phyloP scores from a whole-genome alignment of 2,797 vertebrate genomes.

The Sebastolobus alascanus region DNA sequence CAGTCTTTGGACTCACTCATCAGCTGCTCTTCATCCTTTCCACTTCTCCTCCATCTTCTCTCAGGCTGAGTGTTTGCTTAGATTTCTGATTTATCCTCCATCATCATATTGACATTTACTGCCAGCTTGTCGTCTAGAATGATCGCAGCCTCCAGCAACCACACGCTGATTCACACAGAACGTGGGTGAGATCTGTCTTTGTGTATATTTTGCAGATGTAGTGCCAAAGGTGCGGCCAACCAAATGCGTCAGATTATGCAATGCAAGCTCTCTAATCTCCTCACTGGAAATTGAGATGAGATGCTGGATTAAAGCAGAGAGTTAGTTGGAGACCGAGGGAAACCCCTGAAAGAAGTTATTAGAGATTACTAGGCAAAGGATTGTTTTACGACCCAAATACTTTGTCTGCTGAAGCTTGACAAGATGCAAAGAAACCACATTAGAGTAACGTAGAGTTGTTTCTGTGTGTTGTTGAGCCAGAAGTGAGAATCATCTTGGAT shows the following conservation, averaged over 20 bases:
- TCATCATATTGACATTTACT: neutral
- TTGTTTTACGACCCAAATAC: slow-evolving; percentile 67
- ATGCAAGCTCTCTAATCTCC: slow-evolving; percentile 58
- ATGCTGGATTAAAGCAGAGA: slow-evolving; percentile 64
- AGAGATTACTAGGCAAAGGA: slow-evolving; percentile 66
- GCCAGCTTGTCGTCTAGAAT: neutral
- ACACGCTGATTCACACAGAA: neutral
- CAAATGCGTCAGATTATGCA: slow-evolving; percentile 63
- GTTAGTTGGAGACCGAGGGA: slow-evolving; percentile 44
- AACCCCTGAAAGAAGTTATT: slow-evolving; percentile 64
- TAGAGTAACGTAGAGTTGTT: neutral
- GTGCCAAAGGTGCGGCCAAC: slow-evolving; percentile 61
- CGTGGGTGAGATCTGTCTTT: neutral
- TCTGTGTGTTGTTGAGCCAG: neutral
- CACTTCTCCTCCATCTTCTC: slow-evolving; percentile 16
- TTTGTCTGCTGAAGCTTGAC: slow-evolving; percentile 24
- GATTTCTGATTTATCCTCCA: neutral
- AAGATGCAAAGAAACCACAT: slow-evolving; percentile 10
- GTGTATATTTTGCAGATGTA: slow-evolving; percentile 40
- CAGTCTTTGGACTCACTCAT: slow-evolving; percentile 26
- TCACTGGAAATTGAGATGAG: slow-evolving; percentile 54
- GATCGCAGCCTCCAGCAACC: neutral
- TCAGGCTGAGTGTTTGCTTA: slow-evolving; percentile 57
- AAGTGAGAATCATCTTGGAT: neutral
- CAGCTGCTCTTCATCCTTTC: slow-evolving; percentile 36